A percentile compares a stretch with the other conserved stretches of the same genome.
Evolutionary conservation across 2,113 vertebrate genomes (phyloP).

Genomic region (Glareola pratincola): DNA sequence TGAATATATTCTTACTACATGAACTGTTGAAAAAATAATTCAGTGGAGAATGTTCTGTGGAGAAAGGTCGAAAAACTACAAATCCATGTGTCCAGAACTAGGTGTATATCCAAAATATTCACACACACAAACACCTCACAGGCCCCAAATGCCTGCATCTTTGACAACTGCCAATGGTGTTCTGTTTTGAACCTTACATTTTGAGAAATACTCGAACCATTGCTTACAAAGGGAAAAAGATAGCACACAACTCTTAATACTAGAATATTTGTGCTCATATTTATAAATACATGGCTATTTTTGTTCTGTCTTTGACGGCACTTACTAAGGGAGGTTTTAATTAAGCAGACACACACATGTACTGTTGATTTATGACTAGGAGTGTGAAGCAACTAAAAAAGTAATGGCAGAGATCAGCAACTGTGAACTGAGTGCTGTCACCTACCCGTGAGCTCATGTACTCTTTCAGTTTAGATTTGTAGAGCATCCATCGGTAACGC

Average conservation of each 20-base stretch:
- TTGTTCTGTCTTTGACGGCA: background rate
- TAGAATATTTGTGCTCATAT: background rate
- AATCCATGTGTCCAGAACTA: background rate
- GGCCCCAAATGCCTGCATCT: background rate
- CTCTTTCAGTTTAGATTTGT: conserved; percentile 89
- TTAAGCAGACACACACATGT: background rate
- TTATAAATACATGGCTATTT: background rate
- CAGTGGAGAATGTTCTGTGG: background rate
- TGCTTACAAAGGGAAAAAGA: background rate
- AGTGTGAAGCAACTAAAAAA: background rate
- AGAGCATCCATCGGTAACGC: conserved; percentile 90
- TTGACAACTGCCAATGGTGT: background rate
- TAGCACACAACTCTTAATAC: background rate
- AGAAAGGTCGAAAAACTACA: background rate
- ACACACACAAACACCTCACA: background rate
- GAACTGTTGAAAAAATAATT: background rate
- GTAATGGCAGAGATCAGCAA: background rate
- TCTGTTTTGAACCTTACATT: background rate
- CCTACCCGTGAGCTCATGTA: conserved; percentile 53
- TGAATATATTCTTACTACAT: background rate
- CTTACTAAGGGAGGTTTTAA: background rate
- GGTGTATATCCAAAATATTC: background rate
- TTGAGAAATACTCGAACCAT: background rate
- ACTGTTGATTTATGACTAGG: background rate
- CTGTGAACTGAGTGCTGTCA: background rate